These are phyloP conservation scores for Morelia viridis DNA, from an alignment of 2,797 vertebrate genomes.

Conservation along the genomic window DNA sequence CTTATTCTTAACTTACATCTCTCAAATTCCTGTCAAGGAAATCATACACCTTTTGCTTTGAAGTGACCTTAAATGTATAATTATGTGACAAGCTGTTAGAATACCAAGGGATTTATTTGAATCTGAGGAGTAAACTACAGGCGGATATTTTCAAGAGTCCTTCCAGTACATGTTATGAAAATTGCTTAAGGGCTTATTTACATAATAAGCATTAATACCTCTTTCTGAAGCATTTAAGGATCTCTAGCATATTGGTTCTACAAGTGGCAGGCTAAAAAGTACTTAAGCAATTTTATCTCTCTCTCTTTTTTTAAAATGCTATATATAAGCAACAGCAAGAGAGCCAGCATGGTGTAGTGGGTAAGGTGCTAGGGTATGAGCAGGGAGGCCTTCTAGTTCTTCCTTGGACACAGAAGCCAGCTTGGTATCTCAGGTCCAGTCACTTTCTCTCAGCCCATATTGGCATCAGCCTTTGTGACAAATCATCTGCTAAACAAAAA, in stretches of 20 bases:
- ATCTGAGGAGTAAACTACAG: constrained; percentile 47
- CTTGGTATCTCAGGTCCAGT: not conserved
- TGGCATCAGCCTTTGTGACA: not conserved
- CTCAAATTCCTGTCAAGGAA: constrained; percentile 44
- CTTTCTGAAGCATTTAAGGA: constrained; percentile 43
- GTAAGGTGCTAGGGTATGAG: too few species aligned
- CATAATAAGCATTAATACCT: constrained; percentile 49
- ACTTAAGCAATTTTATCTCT: constrained; percentile 37
- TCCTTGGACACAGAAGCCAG: not conserved
- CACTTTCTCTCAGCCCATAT: not conserved
- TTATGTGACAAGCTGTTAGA: constrained; percentile 44
- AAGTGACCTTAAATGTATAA: constrained; percentile 46
- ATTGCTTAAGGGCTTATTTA: constrained; percentile 57
- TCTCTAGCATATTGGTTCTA: constrained; percentile 26
- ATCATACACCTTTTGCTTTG: constrained; percentile 42
- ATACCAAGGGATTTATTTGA: constrained; percentile 37
- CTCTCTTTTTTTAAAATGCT: constrained; percentile 21
- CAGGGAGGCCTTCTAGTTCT: too few species aligned
- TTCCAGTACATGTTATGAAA: constrained; percentile 53
- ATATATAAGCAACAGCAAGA: not conserved
- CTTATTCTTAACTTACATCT: constrained; percentile 40
- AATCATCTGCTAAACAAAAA: not conserved
- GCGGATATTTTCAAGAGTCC: constrained; percentile 44
- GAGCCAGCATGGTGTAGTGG: too few species aligned
- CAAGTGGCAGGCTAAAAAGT: constrained; percentile 38